A percentile compares a stretch with the other conserved stretches of the same genome.
These are phyloP conservation scores for Lycia hirtaria DNA, from an alignment of 2,888 invertebrate species.

Conservation along the genomic window DNA sequence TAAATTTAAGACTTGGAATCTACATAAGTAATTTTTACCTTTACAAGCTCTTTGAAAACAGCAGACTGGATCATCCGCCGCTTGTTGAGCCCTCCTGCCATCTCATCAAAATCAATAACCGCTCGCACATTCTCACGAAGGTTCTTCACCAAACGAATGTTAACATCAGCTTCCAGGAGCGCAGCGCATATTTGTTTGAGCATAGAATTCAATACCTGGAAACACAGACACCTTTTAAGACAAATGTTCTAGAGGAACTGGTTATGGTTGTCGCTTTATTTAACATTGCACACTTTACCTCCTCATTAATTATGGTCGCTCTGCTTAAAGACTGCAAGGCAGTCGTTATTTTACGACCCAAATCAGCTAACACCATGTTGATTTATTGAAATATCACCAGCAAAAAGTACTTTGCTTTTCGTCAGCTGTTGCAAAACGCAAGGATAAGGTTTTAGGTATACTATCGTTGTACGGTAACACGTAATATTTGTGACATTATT, in stretches of 20 bases:
- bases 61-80: slow-evolving; percentile 99
- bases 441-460: slow-evolving; percentile 22
- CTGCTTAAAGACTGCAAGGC: slow-evolving; percentile 98
- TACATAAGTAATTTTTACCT: slow-evolving; percentile 82
- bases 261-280: background rate
- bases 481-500: slow-evolving; percentile 50
- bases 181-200: slow-evolving; percentile 99
- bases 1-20: background rate
- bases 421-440: slow-evolving; percentile 53
- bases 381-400: slow-evolving; percentile 44
- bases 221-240: slow-evolving; percentile 1
- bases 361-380: slow-evolving; percentile 99
- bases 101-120: slow-evolving; percentile 99
- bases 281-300: slow-evolving; percentile 83
- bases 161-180: slow-evolving; percentile 98
- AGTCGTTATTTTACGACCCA: slow-evolving; percentile 99
- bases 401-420: slow-evolving; percentile 41
- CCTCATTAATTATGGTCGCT: slow-evolving; percentile 99
- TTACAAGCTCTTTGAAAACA: slow-evolving; percentile 98
- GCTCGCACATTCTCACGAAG: slow-evolving; percentile 98
- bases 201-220: slow-evolving; percentile 98
- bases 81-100: slow-evolving; percentile 99
- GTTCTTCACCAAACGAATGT: slow-evolving; percentile 97
- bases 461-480: slow-evolving; percentile 24
- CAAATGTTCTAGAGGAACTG: background rate